Conservation (phyloP, 30 jellyfish, hydroid and myxozoan genomes). For the Nemopilema nomurai region DNA sequence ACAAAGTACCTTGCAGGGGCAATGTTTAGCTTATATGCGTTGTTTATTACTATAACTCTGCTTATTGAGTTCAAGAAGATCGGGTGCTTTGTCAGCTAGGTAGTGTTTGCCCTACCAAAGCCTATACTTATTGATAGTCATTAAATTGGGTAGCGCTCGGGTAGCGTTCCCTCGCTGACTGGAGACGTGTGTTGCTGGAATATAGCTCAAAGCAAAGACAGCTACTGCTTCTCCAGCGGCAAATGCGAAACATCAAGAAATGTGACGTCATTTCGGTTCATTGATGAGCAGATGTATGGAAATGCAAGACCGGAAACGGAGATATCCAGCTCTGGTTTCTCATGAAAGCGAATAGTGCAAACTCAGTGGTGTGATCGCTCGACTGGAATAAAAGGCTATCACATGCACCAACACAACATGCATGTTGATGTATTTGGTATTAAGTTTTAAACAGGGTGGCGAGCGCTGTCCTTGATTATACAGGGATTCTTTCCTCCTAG, state of each 20-base stretch:
- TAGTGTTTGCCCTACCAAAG: neutral
- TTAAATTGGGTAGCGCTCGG: neutral
- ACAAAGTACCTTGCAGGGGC: conserved; percentile 69
- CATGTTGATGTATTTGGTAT: no score
- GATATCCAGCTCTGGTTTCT: no score
- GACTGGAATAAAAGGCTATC: no score
- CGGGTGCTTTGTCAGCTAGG: conserved; percentile 27
- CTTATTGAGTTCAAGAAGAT: conserved; percentile 51
- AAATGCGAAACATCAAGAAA: neutral
- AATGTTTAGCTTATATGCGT: conserved; percentile 70
- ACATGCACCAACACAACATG: no score
- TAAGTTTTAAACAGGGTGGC: no score
- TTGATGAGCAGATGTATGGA: no score
- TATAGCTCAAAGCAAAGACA: neutral
- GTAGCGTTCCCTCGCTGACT: neutral
- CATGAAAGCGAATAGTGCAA: no score
- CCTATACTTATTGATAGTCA: neutral
- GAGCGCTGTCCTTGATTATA: no score
- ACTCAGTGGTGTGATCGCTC: no score
- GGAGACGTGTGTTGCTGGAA: neutral
- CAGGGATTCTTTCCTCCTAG: no score
- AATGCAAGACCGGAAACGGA: no score
- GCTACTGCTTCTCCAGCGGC: neutral
- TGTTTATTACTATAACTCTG: conserved; percentile 73
- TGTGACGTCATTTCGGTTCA: neutral